Evolutionary conservation across 2,888 invertebrate species (phyloP), one percentile per base, ranked within the genome.

Genomic region (Microctonus hyperodae): DNA sequence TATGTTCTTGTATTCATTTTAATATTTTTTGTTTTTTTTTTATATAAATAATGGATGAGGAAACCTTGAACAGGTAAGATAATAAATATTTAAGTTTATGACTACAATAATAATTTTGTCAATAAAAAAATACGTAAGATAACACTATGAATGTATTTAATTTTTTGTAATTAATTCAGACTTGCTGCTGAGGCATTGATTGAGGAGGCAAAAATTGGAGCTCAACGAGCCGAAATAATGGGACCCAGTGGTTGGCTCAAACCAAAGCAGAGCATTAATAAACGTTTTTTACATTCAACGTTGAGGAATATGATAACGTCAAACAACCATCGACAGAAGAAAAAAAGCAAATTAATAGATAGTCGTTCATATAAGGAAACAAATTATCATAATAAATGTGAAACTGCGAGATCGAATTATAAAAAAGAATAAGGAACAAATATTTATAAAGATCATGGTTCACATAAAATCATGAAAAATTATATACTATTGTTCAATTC

Each of bases 191-290:
- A 83, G 69, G 83, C 83, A 61, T 70, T 83, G 57, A 65, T 83
- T 16, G 79, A 83, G 69, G 83, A 83, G 71, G 83, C 83, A 0
- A 82, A 82, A 67, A 60, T 78, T 48, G 83, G 83, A 28, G 83
- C 83, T 11, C 76, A 73, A 67, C 74, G 83, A 64, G 83, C 83
- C 3, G 82, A 82, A 66, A 73, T 81, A 13, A 79, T 83, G 78
- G 83, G 83, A 22, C 83, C 83, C 2, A 83, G 79, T 70, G 83
- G 83, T 20, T 83, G 83, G 83, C 68, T 82, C 11, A 84, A 81
- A 71, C 82, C 82, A 13, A 79, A 79, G 61, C 82, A 82, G 69
- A 81, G 77, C n/a, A 69, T 84, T 31, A 84, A 84, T 69, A 83
- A 82, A 74, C 75, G 82, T 67, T 84, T 84, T 67, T 75, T 84